Evolutionary conservation across 2,888 invertebrate genomes (phyloP), one percentile per base, ranked within the genome.

Genomic region (Apotomis capreana): DNA sequence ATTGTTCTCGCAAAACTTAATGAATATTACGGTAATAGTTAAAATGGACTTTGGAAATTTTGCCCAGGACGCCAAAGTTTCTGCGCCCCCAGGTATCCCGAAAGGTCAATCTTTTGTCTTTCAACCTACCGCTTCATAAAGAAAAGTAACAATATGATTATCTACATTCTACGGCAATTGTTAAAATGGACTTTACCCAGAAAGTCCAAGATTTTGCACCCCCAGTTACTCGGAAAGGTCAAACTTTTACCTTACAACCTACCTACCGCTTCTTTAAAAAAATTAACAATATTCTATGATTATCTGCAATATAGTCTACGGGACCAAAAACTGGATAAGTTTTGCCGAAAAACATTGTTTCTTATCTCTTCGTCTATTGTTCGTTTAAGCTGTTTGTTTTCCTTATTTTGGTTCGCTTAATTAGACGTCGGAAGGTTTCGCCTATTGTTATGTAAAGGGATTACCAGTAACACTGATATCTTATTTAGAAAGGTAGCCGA

Each of bases 1-100:
- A 90, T 90, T 88, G 86, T 84, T 79, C 82, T 88, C 87, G 92
- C 91, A 84, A 90, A 91, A 91, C 84, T 86, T 81, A 85, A 83
- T 80, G 80, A 89, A 89, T 87, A 88, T 87, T 83, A 79, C 54
- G 9, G 65, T 54, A 44, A 55, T 59, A 60, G 26, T 64, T 36
- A 37, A 6, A 58, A 37, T 74, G 71, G 73, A 74, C 79, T 78
- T 77, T 76, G 58, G 73, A 69, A 69, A 70, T 52, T 74, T 68
- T 59, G 49, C 52, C 72, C 62, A 49, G 40, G 60, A 62, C 64
- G 57, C 55, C 64, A 74, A 65, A 52, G 59, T 13, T 69, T 26
- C 51, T 46, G 46, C 55, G 6, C 54, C 9, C n/a, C 13, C 65
- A 57, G 65, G 65, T 67, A 49, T 26, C 44, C 26, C 5, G 44